Evolutionary conservation across 2,797 vertebrate species (phyloP).

Genomic region (Leptoclinus maculatus): DNA sequence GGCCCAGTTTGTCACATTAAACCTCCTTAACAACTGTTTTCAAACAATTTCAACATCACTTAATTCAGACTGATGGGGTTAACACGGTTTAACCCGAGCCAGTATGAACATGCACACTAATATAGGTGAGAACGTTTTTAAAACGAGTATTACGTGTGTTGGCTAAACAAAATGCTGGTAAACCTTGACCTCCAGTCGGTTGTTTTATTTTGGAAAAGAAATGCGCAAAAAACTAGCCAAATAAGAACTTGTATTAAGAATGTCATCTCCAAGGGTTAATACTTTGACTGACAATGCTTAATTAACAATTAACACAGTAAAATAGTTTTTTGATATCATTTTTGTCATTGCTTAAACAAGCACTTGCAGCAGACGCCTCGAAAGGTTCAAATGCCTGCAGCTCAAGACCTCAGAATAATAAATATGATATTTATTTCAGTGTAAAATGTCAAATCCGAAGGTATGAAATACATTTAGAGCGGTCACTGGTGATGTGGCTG

Average conservation of each 20-base stretch:
- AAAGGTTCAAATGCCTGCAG: not conserved
- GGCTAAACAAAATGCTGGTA: slow-evolving; percentile 9
- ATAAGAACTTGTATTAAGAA: not conserved
- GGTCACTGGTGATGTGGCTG: not conserved
- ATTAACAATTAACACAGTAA: not conserved
- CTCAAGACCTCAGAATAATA: not conserved
- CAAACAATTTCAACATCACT: not conserved
- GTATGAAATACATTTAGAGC: not conserved
- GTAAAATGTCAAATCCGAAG: not conserved
- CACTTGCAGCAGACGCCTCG: not conserved
- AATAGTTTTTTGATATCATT: not conserved
- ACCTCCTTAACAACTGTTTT: not conserved
- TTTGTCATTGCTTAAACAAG: not conserved
- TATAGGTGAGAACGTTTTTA: not conserved
- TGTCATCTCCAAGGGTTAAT: not conserved
- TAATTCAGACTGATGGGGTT: not conserved
- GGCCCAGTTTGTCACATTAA: slow-evolving; percentile 26
- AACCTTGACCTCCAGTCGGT: slow-evolving; percentile 16
- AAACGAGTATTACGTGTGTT: too few relatives aligned
- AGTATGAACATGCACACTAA: not conserved
- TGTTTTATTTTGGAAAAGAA: not conserved
- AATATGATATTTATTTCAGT: not conserved
- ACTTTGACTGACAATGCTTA: not conserved
- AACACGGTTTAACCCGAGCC: not conserved
- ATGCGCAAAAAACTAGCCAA: not conserved